A percentile compares a stretch with the other conserved stretches of the same genome.
Conservation (phyloP, 2,888 invertebrate genomes). For the Clitarchus hookeri region DNA sequence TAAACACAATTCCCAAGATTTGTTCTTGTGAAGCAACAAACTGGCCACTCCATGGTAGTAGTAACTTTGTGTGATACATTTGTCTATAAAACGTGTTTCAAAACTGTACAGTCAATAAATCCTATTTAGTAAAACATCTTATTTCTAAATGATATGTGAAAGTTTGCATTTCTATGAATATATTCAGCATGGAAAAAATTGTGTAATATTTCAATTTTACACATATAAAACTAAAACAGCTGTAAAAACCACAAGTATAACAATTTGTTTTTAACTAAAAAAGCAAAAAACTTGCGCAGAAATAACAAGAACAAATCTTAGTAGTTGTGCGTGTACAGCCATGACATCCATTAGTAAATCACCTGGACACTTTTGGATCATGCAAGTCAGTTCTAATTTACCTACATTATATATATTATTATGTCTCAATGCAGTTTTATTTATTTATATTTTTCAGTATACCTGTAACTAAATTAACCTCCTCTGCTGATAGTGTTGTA, state of each 20-base stretch:
- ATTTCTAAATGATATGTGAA: neutral
- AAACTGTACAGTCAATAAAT: neutral
- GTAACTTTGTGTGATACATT: too few species aligned
- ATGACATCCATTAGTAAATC: neutral
- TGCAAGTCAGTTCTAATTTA: neutral
- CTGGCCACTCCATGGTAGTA: neutral
- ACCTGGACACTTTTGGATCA: neutral
- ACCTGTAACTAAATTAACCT: neutral
- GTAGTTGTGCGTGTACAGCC: neutral
- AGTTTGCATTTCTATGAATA: neutral
- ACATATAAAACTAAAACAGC: too few species aligned
- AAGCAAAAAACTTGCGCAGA: neutral
- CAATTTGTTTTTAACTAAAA: neutral
- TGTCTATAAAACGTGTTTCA: too few species aligned
- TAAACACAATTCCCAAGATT: neutral
- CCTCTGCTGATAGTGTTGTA: neutral
- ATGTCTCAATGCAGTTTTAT: neutral
- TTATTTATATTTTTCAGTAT: neutral
- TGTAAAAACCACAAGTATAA: neutral
- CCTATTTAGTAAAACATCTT: neutral
- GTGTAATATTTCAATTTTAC: too few species aligned
- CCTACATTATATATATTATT: too few species aligned
- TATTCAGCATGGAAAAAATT: neutral
- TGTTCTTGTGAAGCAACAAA: neutral
- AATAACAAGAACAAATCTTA: neutral